Evolutionary conservation across 2,888 invertebrate species (phyloP).

Genomic region (Megamerina dolium): DNA sequence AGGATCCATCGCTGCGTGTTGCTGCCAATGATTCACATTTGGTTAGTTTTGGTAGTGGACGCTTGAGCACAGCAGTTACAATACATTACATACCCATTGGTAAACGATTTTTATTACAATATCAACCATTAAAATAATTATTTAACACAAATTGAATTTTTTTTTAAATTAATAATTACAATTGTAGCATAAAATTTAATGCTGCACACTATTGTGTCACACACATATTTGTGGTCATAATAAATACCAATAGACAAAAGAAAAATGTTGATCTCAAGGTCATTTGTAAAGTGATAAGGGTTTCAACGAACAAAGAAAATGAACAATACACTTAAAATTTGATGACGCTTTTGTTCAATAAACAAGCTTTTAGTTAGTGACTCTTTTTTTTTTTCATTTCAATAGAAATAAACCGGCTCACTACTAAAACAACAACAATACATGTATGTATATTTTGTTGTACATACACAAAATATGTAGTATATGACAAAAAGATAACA

Average conservation of each 20-base stretch:
- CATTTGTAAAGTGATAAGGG: slow-evolving; percentile 29
- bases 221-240: not conserved
- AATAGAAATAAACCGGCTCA: not conserved
- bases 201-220: not conserved
- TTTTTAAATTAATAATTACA: not conserved
- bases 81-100: slow-evolving; percentile 85
- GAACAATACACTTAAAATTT: slow-evolving; percentile 2
- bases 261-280: slow-evolving; percentile 23
- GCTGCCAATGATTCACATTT: slow-evolving; percentile 82
- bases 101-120: slow-evolving; percentile 45
- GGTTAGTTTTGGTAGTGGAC: slow-evolving; percentile 84
- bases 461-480: too few species aligned
- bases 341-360: not conserved
- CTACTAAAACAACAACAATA: not conserved
- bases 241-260: not conserved
- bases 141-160: too few species aligned
- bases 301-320: too few species aligned
- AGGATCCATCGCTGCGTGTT: slow-evolving; percentile 54
- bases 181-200: not conserved
- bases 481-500: too few species aligned
- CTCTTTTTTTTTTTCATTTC: not conserved
- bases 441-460: too few species aligned
- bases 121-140: not conserved
- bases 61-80: slow-evolving; percentile 87
- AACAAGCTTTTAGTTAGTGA: not conserved